Conservation (phyloP, 2,797 vertebrate genomes). For the Orestias chungarensis region DNA sequence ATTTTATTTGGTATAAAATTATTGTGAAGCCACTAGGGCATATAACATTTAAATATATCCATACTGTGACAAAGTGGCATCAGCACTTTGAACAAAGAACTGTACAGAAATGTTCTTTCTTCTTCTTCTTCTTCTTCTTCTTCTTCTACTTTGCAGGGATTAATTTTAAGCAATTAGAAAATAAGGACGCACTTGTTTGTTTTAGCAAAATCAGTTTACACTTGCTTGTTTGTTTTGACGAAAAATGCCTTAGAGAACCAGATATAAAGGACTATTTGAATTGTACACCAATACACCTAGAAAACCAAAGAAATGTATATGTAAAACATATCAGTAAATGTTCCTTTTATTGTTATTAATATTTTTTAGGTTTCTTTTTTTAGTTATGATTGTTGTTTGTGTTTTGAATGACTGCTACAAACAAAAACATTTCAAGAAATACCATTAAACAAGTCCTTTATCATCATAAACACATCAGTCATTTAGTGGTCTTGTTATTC, state of each 20-base stretch:
- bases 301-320: neutral
- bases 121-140: too few relatives aligned
- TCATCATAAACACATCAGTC: neutral
- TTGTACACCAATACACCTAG: neutral
- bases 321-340: neutral
- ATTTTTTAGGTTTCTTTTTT: neutral
- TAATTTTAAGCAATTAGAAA: neutral
- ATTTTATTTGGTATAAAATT: neutral
- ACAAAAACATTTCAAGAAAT: neutral
- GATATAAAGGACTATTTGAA: neutral
- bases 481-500: neutral
- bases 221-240: neutral
- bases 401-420: neutral
- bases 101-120: neutral
- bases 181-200: neutral
- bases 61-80: neutral
- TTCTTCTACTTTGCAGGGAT: neutral
- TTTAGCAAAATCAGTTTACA: neutral
- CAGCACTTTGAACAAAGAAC: neutral
- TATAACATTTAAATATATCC: neutral
- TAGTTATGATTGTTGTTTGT: neutral
- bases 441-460: neutral
- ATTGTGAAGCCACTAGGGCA: neutral
- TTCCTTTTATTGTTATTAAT: neutral
- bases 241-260: neutral